A percentile compares a stretch with the other conserved stretches of the same genome.
phyloP scores from a whole-genome alignment of 2,888 invertebrate genomes.

The Choreutis nemorana region DNA sequence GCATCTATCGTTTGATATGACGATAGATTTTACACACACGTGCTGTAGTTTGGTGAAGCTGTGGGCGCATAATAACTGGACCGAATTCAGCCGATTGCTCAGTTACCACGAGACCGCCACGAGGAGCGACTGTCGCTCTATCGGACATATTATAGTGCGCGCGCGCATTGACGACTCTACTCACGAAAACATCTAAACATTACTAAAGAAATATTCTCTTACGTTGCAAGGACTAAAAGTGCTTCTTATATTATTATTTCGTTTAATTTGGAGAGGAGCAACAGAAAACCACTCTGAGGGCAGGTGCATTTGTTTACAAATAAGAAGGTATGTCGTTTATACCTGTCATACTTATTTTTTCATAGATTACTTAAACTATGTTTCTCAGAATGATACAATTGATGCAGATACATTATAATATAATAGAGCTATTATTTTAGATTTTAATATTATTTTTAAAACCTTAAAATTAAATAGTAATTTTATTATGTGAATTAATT shows the following conservation, averaged over 20 bases:
- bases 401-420: too few relatives aligned
- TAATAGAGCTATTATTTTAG: too few relatives aligned
- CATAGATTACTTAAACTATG: too few relatives aligned
- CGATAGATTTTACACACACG: slow-evolving; percentile 49
- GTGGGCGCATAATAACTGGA: slow-evolving; percentile 64
- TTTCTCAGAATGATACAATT: too few relatives aligned
- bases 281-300: slow-evolving; percentile 37
- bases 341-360: too few relatives aligned
- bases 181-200: slow-evolving; percentile 11
- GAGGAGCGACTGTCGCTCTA: slow-evolving; percentile 44
- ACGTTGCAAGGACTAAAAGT: too few relatives aligned
- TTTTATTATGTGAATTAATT: too few relatives aligned
- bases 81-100: slow-evolving; percentile 41
- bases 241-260: slow-evolving; percentile 28
- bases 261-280: slow-evolving; percentile 35
- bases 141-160: slow-evolving; percentile 32
- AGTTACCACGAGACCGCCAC: slow-evolving; percentile 53
- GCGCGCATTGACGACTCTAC: slow-evolving; percentile 38
- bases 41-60: slow-evolving; percentile 52
- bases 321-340: too few relatives aligned
- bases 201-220: too few relatives aligned
- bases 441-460: too few relatives aligned
- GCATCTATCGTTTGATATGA: too few relatives aligned
- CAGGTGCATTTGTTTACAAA: slow-evolving; percentile 59
- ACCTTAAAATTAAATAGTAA: too few relatives aligned